These are phyloP conservation scores for Cyclargus thomasi DNA, from an alignment of 1,140 invertebrate species.

Conservation along the genomic window DNA sequence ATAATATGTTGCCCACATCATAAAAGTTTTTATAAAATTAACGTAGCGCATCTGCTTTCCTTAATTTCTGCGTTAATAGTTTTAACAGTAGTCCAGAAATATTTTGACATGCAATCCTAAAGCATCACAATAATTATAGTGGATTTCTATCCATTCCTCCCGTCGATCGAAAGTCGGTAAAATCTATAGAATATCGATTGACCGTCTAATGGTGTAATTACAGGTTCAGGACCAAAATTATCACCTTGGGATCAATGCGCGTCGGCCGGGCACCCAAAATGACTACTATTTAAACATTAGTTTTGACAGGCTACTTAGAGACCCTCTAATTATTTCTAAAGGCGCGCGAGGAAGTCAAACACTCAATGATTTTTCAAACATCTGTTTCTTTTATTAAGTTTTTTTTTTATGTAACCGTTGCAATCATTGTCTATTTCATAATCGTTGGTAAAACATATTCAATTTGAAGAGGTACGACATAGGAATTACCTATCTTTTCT, in stretches of 20 bases:
- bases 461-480: no score
- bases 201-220: slow-evolving; percentile 67
- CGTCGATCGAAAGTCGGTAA: slow-evolving; percentile 39
- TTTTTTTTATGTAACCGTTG: background rate
- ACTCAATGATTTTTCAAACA: slow-evolving; percentile 48
- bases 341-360: slow-evolving; percentile 44
- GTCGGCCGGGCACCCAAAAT: slow-evolving; percentile 47
- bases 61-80: slow-evolving; percentile 16
- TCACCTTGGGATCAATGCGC: slow-evolving; percentile 50
- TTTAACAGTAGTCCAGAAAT: slow-evolving; percentile 27
- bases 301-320: slow-evolving; percentile 66
- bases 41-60: background rate
- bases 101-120: slow-evolving; percentile 48
- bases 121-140: slow-evolving; percentile 49
- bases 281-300: slow-evolving; percentile 72
- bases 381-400: slow-evolving; percentile 25
- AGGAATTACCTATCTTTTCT: no score
- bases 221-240: slow-evolving; percentile 60
- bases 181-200: slow-evolving; percentile 62
- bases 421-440: no score
- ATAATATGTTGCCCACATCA: no score
- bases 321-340: slow-evolving; percentile 63
- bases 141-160: slow-evolving; percentile 31
- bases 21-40: background rate
- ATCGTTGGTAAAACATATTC: no score